Base-by-base conservation (phyloP, 2,113 vertebrate genomes). In the Colaptes auratus region DNA sequence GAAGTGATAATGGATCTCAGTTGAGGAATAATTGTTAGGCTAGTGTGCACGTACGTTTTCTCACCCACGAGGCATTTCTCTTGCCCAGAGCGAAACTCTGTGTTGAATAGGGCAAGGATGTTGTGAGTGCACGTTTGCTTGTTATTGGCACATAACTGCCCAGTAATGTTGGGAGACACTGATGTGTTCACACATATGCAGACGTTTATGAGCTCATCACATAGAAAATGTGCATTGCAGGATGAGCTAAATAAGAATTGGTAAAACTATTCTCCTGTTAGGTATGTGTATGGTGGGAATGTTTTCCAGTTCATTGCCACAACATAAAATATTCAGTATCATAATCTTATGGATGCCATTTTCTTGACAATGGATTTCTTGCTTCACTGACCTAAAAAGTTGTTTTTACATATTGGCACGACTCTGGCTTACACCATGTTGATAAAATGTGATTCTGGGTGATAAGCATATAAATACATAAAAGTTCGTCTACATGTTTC, bases 301-400 rank as follows among this genome's bases (percentile, higher is more conserved):
- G 72, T 55, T 92, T 77, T 95, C 66, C 60, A 59, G 36, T 73
- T 94, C 31, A 18, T 78, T 93, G 65, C 93, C 59, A 92, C 61
- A 86, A 67, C 33, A 65, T 92, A 88, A 92, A 85, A 59, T 86
- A 88, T 61, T 89, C 52, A 39, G 42, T 70, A 60, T 44, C 2
- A 2, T 86, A 39, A 21, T 73, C 46, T 92, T 86, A 75, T 14
- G 85, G 83, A 65, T 83, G 77, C 77, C 89, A 56, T 94, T 90
- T 96, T 96, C 93, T 96, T 93, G 86, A 89, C 86, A 93, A 87
- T 80, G 75, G 91, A 36, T 95, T 96, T 95, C 94, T 93, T 97
- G 92, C 95, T 96, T 92, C 74, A 55, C 2, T 97, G 97, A 95
- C 79, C 92, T 92, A 92, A 96, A 92, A 96, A 97, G 93, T 94